Evolutionary conservation across 1,140 invertebrate species (phyloP).

Genomic region (Anoplophora glabripennis): DNA sequence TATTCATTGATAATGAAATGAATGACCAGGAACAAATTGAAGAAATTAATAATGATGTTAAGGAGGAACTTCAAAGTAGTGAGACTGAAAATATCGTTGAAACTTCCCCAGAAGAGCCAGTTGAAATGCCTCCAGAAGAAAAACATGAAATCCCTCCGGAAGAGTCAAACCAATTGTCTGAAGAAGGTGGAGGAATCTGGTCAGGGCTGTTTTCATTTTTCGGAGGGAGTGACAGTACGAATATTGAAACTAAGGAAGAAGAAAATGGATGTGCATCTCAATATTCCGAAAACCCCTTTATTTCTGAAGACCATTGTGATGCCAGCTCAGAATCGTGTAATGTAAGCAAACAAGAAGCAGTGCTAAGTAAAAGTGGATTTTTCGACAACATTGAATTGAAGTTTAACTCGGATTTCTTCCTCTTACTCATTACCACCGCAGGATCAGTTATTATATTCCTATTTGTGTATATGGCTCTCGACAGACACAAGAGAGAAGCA

Average conservation of each 20-base stretch:
- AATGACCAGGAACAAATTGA: neutral
- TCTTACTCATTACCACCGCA: slow-evolving; percentile 59
- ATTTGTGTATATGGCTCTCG: slow-evolving; percentile 74
- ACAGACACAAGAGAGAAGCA: slow-evolving; percentile 65
- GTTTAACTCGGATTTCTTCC: slow-evolving; percentile 31
- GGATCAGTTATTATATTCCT: slow-evolving; percentile 66
- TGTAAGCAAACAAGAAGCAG: neutral
- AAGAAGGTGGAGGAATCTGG: slow-evolving; percentile 9
- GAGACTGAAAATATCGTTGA: neutral
- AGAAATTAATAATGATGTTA: neutral
- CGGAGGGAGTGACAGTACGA: neutral
- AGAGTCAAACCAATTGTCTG: neutral
- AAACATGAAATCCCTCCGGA: neutral
- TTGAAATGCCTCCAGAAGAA: neutral
- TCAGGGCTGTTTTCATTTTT: slow-evolving; percentile 7
- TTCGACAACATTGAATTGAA: slow-evolving; percentile 8
- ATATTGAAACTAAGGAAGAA: neutral
- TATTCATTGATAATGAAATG: neutral
- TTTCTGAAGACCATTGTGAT: neutral
- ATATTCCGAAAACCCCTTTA: neutral
- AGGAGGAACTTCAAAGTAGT: neutral
- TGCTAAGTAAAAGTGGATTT: neutral
- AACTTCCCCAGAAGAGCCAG: neutral
- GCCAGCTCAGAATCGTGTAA: neutral
- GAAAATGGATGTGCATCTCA: neutral